A percentile compares a stretch with the other conserved stretches of the same genome.
These are phyloP conservation scores for Carollia perspicillata DNA, from an alignment of 2,113 vertebrate genomes.

Conservation along the genomic window DNA sequence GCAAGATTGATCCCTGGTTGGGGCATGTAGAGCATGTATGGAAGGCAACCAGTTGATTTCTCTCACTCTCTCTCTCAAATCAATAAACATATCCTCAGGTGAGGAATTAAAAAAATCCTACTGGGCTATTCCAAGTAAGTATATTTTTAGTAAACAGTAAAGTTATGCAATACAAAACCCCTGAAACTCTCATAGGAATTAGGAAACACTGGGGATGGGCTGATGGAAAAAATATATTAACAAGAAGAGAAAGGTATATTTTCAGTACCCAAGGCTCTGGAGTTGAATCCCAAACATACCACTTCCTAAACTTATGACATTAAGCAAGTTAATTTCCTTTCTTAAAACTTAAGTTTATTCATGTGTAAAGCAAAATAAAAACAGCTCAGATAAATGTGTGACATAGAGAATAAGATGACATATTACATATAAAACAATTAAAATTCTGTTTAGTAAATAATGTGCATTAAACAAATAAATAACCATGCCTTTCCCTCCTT, in stretches of 20 bases:
- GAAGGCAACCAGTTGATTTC: too few relatives aligned
- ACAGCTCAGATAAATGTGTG: background rate
- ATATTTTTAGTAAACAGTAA: background rate
- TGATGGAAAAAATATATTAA: background rate
- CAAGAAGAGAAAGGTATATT: background rate
- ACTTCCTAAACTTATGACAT: background rate
- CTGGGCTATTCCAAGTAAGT: background rate
- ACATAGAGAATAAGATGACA: background rate
- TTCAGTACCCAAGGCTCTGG: background rate
- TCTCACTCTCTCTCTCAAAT: too few relatives aligned
- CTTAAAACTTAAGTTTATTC: background rate
- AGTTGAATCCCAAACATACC: background rate
- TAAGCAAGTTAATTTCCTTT: background rate
- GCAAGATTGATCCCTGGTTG: too few relatives aligned
- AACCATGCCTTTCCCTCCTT: background rate
- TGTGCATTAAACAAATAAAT: background rate
- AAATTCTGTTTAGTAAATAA: background rate
- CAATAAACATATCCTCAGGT: too few relatives aligned
- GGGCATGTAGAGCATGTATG: too few relatives aligned
- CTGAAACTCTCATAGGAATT: background rate
- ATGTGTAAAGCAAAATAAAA: background rate
- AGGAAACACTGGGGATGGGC: fast-evolving
- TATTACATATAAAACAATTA: background rate
- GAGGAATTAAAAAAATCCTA: background rate
- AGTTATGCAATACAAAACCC: background rate